phyloP scores from a whole-genome alignment of 1,140 invertebrate species.

The Melipona quadrifasciata region DNA sequence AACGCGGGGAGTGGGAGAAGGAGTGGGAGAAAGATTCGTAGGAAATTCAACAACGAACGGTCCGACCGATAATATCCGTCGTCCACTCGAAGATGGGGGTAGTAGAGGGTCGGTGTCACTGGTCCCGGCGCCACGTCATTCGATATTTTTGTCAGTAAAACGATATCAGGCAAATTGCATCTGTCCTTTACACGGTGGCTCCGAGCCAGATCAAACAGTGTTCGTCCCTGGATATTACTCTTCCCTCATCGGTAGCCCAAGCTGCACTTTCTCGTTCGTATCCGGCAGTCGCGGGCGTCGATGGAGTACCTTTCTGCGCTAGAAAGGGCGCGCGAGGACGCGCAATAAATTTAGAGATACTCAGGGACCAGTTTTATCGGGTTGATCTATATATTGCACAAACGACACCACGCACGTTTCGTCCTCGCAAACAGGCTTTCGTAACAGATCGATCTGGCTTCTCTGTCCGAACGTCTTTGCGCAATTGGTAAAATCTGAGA shows the following conservation, averaged over 20 bases:
- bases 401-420: background rate
- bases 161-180: conserved; percentile 79
- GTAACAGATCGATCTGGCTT: background rate
- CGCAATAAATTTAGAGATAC: conserved; percentile 49
- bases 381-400: conserved; percentile 16
- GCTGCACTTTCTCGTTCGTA: conserved; percentile 58
- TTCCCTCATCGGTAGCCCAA: conserved; percentile 60
- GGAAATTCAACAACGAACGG: conserved; percentile 45
- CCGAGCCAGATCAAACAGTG: conserved; percentile 72
- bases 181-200: conserved; percentile 74
- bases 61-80: conserved; percentile 63
- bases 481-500: background rate
- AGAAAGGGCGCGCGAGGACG: conserved; percentile 40
- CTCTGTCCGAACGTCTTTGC: no score
- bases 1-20: no score
- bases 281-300: conserved; percentile 50
- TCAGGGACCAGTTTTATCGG: conserved; percentile 32
- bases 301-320: conserved; percentile 60
- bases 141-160: conserved; percentile 80
- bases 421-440: background rate
- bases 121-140: conserved; percentile 70
- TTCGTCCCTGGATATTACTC: conserved; percentile 69
- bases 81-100: conserved; percentile 62
- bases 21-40: conserved; percentile 39
- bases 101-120: conserved; percentile 56